These are phyloP conservation scores for Rhamphomyia laevipes DNA, from an alignment of 2,888 invertebrate genomes.

Conservation along the genomic window DNA sequence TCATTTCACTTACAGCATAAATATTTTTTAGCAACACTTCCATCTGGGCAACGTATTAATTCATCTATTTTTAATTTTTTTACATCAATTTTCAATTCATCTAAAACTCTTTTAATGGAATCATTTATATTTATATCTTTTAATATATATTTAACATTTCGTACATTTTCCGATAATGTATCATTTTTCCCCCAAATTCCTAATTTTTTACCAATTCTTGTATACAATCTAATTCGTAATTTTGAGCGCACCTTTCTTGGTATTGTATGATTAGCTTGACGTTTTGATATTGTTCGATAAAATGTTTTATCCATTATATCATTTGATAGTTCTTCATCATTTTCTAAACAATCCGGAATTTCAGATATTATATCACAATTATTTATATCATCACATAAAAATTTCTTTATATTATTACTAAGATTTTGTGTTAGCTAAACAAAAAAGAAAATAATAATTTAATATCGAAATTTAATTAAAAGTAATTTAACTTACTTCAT, in stretches of 20 bases:
- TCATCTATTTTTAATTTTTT: conserved; percentile 20
- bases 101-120: conserved; percentile 13
- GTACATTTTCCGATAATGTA: conserved; percentile 21
- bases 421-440: conserved; percentile 10
- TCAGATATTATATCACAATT: conserved; percentile 20
- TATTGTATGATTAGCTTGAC: not conserved
- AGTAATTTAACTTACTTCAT: conserved; percentile 8
- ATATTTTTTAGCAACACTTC: conserved; percentile 42
- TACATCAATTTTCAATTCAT: conserved; percentile 19
- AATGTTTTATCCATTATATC: conserved; percentile 10
- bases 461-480: too few relatives aligned
- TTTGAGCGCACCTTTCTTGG: conserved; percentile 12
- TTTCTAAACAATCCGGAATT: conserved; percentile 16
- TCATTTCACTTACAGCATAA: conserved; percentile 43
- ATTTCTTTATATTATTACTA: conserved; percentile 14
- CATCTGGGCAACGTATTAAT: conserved; percentile 38
- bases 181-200: conserved; percentile 26
- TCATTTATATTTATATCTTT: conserved; percentile 17
- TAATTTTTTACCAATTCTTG: conserved; percentile 19
- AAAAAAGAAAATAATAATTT: conserved; percentile 3
- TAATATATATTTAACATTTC: conserved; percentile 17
- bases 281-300: conserved; percentile 14
- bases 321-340: conserved; percentile 6
- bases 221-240: conserved; percentile 18
- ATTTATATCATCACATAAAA: conserved; percentile 17